Base-by-base conservation (phyloP, 2,888 invertebrate species). In the Cheilosia vulpina region DNA sequence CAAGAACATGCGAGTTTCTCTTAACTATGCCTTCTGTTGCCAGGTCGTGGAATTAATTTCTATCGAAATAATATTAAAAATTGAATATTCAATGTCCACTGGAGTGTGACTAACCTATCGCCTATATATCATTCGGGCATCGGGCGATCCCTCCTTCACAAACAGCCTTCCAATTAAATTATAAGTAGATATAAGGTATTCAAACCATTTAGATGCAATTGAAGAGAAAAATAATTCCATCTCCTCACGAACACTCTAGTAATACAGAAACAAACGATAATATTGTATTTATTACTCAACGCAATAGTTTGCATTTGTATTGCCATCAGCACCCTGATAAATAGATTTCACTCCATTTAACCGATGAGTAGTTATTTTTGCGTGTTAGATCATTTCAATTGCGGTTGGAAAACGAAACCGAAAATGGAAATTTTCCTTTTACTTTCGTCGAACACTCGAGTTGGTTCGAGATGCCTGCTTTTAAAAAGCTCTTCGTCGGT, bases 341-440 rank as follows among this genome's bases (percentile, higher is more conserved):
- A 62, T 65, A 55, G 63, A 73, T 73, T 73, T 57, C 73, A 73
- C 55, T 73, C 55, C 58, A 73, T 62, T 63, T 52, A 62, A 24
- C 53, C 72, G 62, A 53, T 62, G 52, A 47, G 31, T 31, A 17
- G 52, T 47, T 47, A 27, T 2, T 4, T 24, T 19, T 27, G 41
- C 27, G 52, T 17, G 17, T 63, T 63, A 47, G 62, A 45, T 73
- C 63, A 55, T 45, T 15, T 47, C 47, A 47, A 38, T 69, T 27
- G 11, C 31, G 31, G 27, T 65, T 38, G 38, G 65, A 71, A 81
- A 71, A 71, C 76, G 76, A 76, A 82, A 76, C 76, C 69, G 65
- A 82, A 76, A 47, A 69, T 76, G 76, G 81, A 63, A 69, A 47
- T 63, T 57, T 76, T 76, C 65, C 69, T 65, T 45, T 76, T 60